Evolutionary conservation across 1,140 invertebrate species (phyloP), one percentile per base, ranked within the genome.

Genomic region (Aradophagus sp.): DNA sequence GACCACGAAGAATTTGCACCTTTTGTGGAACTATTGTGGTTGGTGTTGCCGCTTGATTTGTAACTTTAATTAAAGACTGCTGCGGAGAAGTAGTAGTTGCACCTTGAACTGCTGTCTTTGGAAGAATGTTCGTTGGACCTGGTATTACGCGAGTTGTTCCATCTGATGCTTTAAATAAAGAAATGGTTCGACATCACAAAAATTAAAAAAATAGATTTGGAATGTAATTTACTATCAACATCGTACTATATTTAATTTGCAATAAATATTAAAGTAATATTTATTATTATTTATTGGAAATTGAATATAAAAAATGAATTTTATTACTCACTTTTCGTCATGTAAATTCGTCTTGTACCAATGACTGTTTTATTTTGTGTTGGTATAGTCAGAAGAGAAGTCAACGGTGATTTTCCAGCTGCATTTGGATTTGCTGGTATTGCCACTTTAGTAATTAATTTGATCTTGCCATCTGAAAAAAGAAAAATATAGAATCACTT

Each of bases 1-100:
- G 92, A 0, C 92, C 91, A 74, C 94, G 91, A 67, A 96, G 91
- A 53, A 98, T 95, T 87, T 97, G 95, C 17, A 98, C 93, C 80
- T 94, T 93, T 78, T 95, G 93, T 45, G 89, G 90, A 16, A 80
- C 66, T 16, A 80, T 66, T 45, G 79, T 69, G 31, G 66, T 71
- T 44, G 67, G 55, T 16, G 67, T 72, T 38, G 66, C 62, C 29
- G 69, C 26, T 56, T 75, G 74, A 6, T 71, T 74, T 5, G 80
- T 20, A 4, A 83, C 74, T 78, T 87, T 87, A 6, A 86, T 85
- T 0, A 87, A 19, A 1, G 83, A 86, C 31, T 86, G 84, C n/a
- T 83, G 79, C 8, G 69, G 36, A n/a, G 67, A 47, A 59, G 77
- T 82, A 66, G 77, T 82, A 66, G 81, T 86, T 80, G 34, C 80